Percentiles rank a stretch among this genome's conserved stretches.
Evolutionary conservation across 2,888 invertebrate genomes (phyloP).

Genomic region (Eupithecia tripunctaria): DNA sequence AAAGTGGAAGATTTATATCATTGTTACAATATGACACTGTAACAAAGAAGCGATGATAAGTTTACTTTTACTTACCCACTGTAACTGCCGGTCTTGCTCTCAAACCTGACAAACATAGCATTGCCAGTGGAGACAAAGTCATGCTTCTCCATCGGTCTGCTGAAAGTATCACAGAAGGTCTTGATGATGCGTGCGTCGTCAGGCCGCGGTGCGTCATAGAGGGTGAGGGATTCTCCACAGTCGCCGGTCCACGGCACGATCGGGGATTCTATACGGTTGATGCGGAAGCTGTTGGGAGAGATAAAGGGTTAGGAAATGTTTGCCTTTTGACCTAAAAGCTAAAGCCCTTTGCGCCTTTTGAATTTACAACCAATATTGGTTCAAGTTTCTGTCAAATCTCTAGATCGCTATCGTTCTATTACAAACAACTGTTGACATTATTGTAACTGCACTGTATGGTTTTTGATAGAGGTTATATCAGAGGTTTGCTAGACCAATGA

Average conservation of each 20-base stretch:
- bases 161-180: conserved; percentile 97
- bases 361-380: too few species aligned
- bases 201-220: conserved; percentile 94
- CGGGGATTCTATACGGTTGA: conserved; percentile 94
- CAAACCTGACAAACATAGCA: conserved; percentile 93
- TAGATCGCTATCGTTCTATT: too few species aligned
- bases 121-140: conserved; percentile 96
- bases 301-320: too few species aligned
- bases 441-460: too few species aligned
- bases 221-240: conserved; percentile 94
- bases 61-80: conserved; percentile 87
- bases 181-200: conserved; percentile 96
- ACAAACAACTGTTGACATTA: too few species aligned
- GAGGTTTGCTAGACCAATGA: too few species aligned
- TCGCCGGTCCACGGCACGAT: conserved; percentile 94
- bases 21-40: too few species aligned
- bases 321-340: too few species aligned
- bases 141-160: conserved; percentile 96
- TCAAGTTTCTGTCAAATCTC: too few species aligned
- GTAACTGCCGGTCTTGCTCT: conserved; percentile 96
- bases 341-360: too few species aligned
- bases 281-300: conserved; percentile 87
- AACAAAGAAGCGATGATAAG: neutral
- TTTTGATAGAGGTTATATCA: too few species aligned
- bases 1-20: too few species aligned